Evolutionary conservation across 2,797 vertebrate species (phyloP), one percentile per base, ranked within the genome.

Genomic region (Hydrolagus colliei): DNA sequence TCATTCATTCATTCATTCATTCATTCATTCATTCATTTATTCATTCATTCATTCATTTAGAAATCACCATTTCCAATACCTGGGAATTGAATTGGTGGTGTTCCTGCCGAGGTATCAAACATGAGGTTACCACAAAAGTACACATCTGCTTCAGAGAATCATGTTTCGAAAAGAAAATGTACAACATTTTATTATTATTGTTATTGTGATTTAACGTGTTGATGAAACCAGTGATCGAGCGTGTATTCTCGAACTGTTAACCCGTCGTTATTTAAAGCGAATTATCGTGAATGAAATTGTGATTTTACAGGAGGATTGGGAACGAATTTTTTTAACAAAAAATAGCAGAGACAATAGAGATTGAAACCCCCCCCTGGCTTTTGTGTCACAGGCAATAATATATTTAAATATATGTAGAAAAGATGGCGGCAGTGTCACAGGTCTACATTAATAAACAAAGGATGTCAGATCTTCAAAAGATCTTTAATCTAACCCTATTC

Each of bases 331-430:
- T 13, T 27, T 27, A 27, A 27, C n/a, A 27, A 27, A 27, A 27
- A 27, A 27, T 3, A 52, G 41, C 41, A 6, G 41, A 52, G 41
- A 27, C 27, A 27, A 27, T 6, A 52, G 41, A 52, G 41, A 52
- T 52, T 6, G 41, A 52, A 3, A 52, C 0, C 41, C 41, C 0
- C 41, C 41, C 41, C 2, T 16, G 18, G 2, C n/a, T 13, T 22
- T 5, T 22, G 77, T 63, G 12, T 41, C 63, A 9, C 35, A 4
- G 78, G 8, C 79, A 68, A 63, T 68, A 84, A 84, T 84, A 20
- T 71, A 84, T 84, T 84, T 84, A 84, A 68, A 84, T 68, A 10
- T 41, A 68, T 84, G 63, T 68, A n/a, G 79, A 84, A 35, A 84
- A 41, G 32, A 71, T 84, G 65, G 65, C 35, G 16, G 68, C 20